Evolutionary conservation across 2,888 invertebrate species (phyloP), one percentile per base, ranked within the genome.

Genomic region (Himalopsyche anomala): DNA sequence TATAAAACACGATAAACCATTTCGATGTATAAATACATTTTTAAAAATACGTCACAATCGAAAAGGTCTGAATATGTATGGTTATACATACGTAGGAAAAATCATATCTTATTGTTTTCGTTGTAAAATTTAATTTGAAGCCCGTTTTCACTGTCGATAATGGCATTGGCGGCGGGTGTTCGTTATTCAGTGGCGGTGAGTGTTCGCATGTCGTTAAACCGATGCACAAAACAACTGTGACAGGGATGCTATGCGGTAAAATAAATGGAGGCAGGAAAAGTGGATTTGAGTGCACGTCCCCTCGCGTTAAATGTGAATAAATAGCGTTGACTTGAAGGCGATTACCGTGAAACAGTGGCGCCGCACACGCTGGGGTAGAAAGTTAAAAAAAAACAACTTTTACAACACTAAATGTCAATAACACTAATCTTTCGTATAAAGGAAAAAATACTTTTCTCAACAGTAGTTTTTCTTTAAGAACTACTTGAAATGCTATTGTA

Each of bases 241-340:
- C 62, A 62, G 62, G 62, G 62, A 62, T 28, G 19, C 62, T 62
- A 62, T 62, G 62, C 62, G 62, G 28, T 62, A 62, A 62, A 62
- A 62, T 62, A 62, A 62, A 19, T 8, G 62, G 19, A 28, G 62
- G 62, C 62, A 19, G 62, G 62, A 62, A 62, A 62, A 62, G 62
- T 62, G 62, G 62, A 62, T 62, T 62, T 62, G 62, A 62, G 62
- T 62, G 62, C 62, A 62, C 19, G 62, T 62, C 62, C 62, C 62
- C 62, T 62, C 62, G 62, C 62, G 62, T 62, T 62, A 19, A 62
- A 62, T 62, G 62, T 62, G 62, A 62, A 62, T 62, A 62, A 62
- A 62, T 19, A 62, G 62, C 62, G 62, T 28, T 62, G 62, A 62
- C 62, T 62, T 62, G 62, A 28, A 62, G 62, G 62, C 62, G 62